Evolutionary conservation across 2,888 invertebrate genomes (phyloP).

Genomic region (Agriotes lineatus): DNA sequence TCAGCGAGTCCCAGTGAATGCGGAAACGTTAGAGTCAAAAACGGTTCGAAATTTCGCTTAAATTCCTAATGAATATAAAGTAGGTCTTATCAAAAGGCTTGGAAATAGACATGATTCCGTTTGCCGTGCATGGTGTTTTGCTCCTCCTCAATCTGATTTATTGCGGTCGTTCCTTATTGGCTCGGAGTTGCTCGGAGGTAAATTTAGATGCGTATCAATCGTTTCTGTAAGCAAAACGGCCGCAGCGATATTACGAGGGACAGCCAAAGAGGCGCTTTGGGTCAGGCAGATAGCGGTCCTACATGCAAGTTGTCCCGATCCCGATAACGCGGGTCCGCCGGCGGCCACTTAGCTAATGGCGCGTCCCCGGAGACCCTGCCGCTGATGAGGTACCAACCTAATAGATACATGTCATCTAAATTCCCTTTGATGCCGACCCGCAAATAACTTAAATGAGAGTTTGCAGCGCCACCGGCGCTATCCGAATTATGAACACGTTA

Average conservation of each 20-base stretch:
- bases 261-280: constrained; percentile 34
- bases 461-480: constrained; percentile 49
- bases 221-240: constrained; percentile 40
- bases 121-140: constrained; percentile 36
- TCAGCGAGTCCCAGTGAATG: background rate
- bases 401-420: constrained; percentile 56
- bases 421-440: constrained; percentile 53
- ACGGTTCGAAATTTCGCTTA: constrained; percentile 32
- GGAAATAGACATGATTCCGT: constrained; percentile 36
- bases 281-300: constrained; percentile 45
- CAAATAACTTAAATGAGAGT: constrained; percentile 55
- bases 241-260: constrained; percentile 36
- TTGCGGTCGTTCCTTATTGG: constrained; percentile 47
- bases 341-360: constrained; percentile 55
- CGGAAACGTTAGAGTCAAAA: constrained; percentile 13
- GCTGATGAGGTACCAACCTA: constrained; percentile 54
- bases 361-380: constrained; percentile 48
- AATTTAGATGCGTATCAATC: constrained; percentile 46
- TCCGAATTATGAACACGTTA: constrained; percentile 55
- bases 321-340: constrained; percentile 45
- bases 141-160: constrained; percentile 44
- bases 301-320: constrained; percentile 42
- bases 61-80: constrained; percentile 38
- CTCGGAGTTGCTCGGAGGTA: constrained; percentile 37
- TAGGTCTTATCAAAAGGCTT: constrained; percentile 39